A percentile compares a stretch with the other conserved stretches of the same genome.
These are phyloP conservation scores for Anarsia innoxiella DNA, from an alignment of 2,888 invertebrate species.

Conservation along the genomic window DNA sequence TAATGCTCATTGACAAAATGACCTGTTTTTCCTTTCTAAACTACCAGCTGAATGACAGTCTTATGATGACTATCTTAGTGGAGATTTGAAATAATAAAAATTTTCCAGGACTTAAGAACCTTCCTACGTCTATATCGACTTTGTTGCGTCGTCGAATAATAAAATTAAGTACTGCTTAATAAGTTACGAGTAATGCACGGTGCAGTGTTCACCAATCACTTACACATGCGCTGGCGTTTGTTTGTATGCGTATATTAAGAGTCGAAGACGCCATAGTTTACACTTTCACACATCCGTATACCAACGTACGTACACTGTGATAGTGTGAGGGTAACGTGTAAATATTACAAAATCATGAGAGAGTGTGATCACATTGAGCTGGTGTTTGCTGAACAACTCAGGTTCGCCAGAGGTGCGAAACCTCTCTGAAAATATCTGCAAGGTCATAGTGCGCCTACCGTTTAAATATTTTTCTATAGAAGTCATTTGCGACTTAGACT, in stretches of 20 bases:
- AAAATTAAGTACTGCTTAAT: too few relatives aligned
- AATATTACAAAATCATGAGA: conserved; percentile 33
- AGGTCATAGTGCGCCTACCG: conserved; percentile 15
- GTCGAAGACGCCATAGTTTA: conserved; percentile 35
- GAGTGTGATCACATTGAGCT: conserved; percentile 34
- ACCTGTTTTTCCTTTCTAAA: too few relatives aligned
- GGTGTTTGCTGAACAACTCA: conserved; percentile 41
- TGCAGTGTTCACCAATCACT: conserved; percentile 15
- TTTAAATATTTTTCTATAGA: conserved; percentile 9
- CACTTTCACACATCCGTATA: conserved; percentile 34
- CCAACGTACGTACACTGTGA: conserved; percentile 20
- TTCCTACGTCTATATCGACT: too few relatives aligned
- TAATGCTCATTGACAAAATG: too few relatives aligned
- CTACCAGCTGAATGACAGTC: too few relatives aligned
- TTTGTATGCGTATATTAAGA: conserved; percentile 27
- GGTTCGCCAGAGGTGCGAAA: conserved; percentile 39
- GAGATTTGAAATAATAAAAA: too few relatives aligned
- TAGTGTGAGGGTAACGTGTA: conserved; percentile 29
- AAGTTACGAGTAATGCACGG: too few relatives aligned
- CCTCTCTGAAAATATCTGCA: conserved; percentile 34
- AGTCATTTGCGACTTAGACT: conserved; percentile 2
- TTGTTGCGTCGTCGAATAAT: too few relatives aligned
- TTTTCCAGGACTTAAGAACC: too few relatives aligned
- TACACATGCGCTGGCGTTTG: conserved; percentile 21
- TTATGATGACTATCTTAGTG: too few relatives aligned